These are phyloP conservation scores for Nycteola revayana DNA, from an alignment of 2,888 invertebrate genomes.

Conservation along the genomic window DNA sequence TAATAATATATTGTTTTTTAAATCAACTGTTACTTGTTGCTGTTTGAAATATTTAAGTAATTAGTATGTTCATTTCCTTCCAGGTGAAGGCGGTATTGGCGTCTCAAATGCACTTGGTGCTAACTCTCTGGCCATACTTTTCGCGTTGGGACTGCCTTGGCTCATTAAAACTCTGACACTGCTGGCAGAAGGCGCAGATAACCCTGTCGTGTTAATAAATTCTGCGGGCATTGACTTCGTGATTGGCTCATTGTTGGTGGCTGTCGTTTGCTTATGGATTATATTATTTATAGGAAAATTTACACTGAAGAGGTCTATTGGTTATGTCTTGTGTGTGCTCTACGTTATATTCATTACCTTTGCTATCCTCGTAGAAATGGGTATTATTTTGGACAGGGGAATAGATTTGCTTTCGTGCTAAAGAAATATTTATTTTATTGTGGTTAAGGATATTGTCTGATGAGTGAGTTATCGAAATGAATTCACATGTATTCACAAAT, in stretches of 20 bases:
- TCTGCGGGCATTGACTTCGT: conserved; percentile 92
- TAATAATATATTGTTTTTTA: too few relatives aligned
- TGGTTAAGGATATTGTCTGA: too few relatives aligned
- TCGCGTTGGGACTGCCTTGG: conserved; percentile 93
- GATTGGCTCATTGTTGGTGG: conserved; percentile 88
- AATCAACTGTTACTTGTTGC: too few relatives aligned
- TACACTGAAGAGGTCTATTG: conserved; percentile 86
- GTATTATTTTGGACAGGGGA: conserved; percentile 77
- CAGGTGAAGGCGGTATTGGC: conserved; percentile 92
- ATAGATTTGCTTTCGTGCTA: conserved; percentile 2
- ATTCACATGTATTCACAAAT: too few relatives aligned
- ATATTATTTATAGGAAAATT: conserved; percentile 87
- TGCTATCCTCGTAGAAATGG: conserved; percentile 90
- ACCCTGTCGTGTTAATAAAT: conserved; percentile 84
- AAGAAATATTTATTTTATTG: too few relatives aligned
- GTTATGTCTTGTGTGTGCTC: conserved; percentile 83
- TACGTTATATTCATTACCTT: conserved; percentile 88
- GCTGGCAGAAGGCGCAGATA: conserved; percentile 66
- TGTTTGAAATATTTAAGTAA: too few relatives aligned
- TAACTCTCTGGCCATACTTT: conserved; percentile 91
- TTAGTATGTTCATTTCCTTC: conserved; percentile 34
- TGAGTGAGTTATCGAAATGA: too few relatives aligned
- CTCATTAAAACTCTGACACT: conserved; percentile 86
- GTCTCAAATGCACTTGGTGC: conserved; percentile 94
- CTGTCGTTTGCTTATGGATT: conserved; percentile 86